These are phyloP conservation scores for Acipenser transmontanus DNA, from an alignment of 2,797 vertebrate species.

Conservation along the genomic window DNA sequence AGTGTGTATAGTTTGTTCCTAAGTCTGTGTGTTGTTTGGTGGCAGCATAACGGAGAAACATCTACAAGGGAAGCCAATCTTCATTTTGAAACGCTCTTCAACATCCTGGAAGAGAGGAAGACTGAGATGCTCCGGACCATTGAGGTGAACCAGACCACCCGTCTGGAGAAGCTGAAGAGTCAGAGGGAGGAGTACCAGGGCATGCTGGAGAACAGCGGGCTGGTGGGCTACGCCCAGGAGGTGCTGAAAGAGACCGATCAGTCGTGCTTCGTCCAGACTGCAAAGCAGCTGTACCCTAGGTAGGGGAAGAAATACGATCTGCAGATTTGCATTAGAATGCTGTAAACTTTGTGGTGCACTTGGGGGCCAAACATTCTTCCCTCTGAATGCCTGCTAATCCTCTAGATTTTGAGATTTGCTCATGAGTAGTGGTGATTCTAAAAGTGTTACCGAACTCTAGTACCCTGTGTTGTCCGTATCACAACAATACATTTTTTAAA, in stretches of 20 bases:
- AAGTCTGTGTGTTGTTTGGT: neutral
- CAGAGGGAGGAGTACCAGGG: slow-evolving; percentile 94
- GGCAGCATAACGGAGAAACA: slow-evolving; percentile 73
- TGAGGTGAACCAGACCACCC: slow-evolving; percentile 68
- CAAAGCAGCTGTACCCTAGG: slow-evolving; percentile 90
- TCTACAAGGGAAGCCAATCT: slow-evolving; percentile 73
- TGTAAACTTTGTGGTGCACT: no score
- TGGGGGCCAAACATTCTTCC: no score
- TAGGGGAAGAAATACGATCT: slow-evolving; percentile 33
- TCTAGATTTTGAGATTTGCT: no score
- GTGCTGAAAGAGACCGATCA: slow-evolving; percentile 95
- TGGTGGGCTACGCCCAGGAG: slow-evolving; percentile 95
- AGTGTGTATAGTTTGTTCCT: no score
- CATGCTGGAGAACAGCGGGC: slow-evolving; percentile 90
- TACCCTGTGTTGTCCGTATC: no score
- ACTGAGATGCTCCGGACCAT: slow-evolving; percentile 77
- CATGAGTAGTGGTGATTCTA: no score
- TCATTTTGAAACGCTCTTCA: slow-evolving; percentile 81
- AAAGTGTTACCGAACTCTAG: no score
- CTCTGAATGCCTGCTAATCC: no score
- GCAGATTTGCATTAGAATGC: no score
- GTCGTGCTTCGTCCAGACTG: slow-evolving; percentile 95
- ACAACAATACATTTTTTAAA: no score
- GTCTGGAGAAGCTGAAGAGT: slow-evolving; percentile 68
- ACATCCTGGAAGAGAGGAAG: slow-evolving; percentile 81